phyloP scores from a whole-genome alignment of 2,888 invertebrate species.

The Drosophila algonquin region DNA sequence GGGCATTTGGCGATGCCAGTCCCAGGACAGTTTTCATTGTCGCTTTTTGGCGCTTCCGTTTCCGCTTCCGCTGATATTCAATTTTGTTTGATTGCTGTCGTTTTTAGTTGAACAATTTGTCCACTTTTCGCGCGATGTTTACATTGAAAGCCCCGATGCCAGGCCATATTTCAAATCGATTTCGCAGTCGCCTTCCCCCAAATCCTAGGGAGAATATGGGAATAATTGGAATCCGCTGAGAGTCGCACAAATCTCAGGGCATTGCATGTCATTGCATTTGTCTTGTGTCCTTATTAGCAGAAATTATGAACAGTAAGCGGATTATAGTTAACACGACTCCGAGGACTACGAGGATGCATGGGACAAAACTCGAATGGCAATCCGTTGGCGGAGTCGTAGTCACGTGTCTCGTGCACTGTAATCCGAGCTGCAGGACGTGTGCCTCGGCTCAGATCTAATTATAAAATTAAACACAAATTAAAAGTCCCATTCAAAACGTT shows the following conservation, averaged over 20 bases:
- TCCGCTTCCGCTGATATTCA: slow-evolving; percentile 77
- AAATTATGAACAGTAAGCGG: slow-evolving; percentile 65
- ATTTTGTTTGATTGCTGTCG: slow-evolving; percentile 80
- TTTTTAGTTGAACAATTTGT: slow-evolving; percentile 72
- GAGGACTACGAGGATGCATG: neutral
- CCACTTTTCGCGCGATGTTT: slow-evolving; percentile 70
- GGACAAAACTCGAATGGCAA: slow-evolving; percentile 1
- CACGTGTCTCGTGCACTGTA: slow-evolving; percentile 52
- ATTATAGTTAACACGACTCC: slow-evolving; percentile 63
- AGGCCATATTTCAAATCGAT: slow-evolving; percentile 66
- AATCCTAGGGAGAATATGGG: neutral
- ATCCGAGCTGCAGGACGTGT: slow-evolving; percentile 56
- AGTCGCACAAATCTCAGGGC: slow-evolving; percentile 9
- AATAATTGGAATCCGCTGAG: neutral
- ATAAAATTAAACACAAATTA: slow-evolving; percentile 74
- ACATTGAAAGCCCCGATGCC: slow-evolving; percentile 63
- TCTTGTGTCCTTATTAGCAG: slow-evolving; percentile 40
- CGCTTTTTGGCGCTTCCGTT: slow-evolving; percentile 57
- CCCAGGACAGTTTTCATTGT: slow-evolving; percentile 29
- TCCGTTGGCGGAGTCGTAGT: slow-evolving; percentile 30
- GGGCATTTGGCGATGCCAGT: slow-evolving; percentile 3
- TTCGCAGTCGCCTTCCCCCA: slow-evolving; percentile 1
- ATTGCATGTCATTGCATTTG: neutral
- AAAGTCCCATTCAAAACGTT: slow-evolving; percentile 52
- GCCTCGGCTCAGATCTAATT: slow-evolving; percentile 68